Evolutionary conservation across 2,888 invertebrate species (phyloP).

Genomic region (Andrena bicolor): DNA sequence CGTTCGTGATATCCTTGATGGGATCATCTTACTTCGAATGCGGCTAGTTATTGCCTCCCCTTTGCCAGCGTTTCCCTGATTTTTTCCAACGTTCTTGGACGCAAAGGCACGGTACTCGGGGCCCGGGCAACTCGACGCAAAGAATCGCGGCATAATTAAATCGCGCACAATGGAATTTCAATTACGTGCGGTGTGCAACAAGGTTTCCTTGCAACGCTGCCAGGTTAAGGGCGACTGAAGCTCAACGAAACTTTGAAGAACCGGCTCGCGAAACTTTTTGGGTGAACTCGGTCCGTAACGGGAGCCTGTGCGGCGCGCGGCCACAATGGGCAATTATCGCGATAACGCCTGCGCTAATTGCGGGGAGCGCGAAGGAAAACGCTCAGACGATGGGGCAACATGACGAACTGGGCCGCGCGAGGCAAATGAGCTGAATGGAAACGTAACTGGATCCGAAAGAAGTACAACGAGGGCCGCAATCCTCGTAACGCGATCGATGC

Average conservation of each 20-base stretch:
- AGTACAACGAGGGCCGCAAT: slow-evolving; percentile 35
- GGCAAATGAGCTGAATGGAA: slow-evolving; percentile 31
- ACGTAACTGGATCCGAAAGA: slow-evolving; percentile 47
- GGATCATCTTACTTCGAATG: slow-evolving; percentile 30
- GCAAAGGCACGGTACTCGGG: background rate
- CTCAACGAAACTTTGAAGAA: background rate
- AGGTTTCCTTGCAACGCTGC: slow-evolving; percentile 38
- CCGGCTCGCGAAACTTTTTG: slow-evolving; percentile 5
- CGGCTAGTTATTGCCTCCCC: slow-evolving; percentile 38
- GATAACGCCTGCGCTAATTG: slow-evolving; percentile 23
- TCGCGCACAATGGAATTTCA: slow-evolving; percentile 49
- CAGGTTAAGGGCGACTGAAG: background rate
- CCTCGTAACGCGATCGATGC: slow-evolving; percentile 46
- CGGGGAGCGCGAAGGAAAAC: background rate
- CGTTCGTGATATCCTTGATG: slow-evolving; percentile 36
- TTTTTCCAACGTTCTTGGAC: background rate
- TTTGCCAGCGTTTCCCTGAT: slow-evolving; percentile 17
- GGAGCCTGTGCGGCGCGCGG: background rate
- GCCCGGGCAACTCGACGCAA: background rate
- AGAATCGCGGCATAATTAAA: slow-evolving; percentile 36
- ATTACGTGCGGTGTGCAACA: slow-evolving; percentile 49
- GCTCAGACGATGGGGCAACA: background rate
- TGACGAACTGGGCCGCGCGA: background rate
- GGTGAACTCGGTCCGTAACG: slow-evolving; percentile 8
- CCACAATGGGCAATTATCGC: slow-evolving; percentile 24